A percentile compares a stretch with the other conserved stretches of the same genome.
Evolutionary conservation across 2,113 vertebrate genomes (phyloP).

Genomic region (Fulica atra): DNA sequence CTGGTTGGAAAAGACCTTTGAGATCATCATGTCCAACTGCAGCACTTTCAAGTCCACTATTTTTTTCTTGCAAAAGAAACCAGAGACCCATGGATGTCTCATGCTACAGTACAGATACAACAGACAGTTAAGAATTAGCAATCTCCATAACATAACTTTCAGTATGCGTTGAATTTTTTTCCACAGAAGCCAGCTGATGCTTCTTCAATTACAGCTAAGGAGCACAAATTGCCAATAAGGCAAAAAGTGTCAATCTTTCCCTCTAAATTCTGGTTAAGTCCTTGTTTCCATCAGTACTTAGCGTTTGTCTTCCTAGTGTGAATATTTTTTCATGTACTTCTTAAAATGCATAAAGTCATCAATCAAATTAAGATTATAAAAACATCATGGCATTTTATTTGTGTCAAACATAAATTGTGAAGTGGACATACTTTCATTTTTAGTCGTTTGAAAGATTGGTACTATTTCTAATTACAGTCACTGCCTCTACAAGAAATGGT

Average conservation of each 20-base stretch:
- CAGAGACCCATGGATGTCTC: neutral
- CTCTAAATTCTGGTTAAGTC: neutral
- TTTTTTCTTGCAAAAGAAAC: neutral
- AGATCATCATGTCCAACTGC: too few species aligned
- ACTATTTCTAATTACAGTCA: neutral
- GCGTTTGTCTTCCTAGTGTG: neutral
- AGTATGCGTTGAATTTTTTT: neutral
- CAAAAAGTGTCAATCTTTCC: neutral
- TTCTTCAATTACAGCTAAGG: neutral
- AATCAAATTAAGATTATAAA: neutral
- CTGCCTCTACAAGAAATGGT: neutral
- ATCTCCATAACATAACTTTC: neutral
- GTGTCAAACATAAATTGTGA: neutral
- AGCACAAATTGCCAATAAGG: neutral
- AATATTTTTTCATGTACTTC: neutral
- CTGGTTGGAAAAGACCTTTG: too few species aligned
- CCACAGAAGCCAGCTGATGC: neutral
- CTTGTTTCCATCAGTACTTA: neutral
- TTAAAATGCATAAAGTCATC: neutral
- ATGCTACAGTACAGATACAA: neutral
- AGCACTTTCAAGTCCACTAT: too few species aligned
- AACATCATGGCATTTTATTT: neutral
- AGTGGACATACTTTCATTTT: neutral
- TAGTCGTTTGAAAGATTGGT: neutral
- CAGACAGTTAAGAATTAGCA: neutral